These are phyloP conservation scores for Acanthopleura granulata DNA, from an alignment of 2,888 invertebrate species.

Conservation along the genomic window DNA sequence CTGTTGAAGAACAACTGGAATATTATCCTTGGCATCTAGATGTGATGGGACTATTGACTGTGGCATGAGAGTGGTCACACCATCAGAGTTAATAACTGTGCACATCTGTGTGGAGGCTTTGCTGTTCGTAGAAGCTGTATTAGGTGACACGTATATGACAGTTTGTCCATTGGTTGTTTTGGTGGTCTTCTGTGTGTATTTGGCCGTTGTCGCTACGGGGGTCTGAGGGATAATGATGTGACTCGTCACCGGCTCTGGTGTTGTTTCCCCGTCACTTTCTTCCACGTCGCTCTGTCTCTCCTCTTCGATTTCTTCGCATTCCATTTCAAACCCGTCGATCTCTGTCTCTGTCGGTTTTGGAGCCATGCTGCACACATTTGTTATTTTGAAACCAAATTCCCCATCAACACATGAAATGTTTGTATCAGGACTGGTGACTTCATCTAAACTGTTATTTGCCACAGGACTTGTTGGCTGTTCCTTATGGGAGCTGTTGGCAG, in stretches of 20 bases:
- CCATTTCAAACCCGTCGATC: slow-evolving; percentile 12
- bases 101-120: background rate
- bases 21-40: background rate
- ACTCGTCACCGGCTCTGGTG: too few relatives aligned
- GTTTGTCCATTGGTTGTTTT: too few relatives aligned
- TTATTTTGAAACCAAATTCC: background rate
- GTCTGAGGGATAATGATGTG: too few relatives aligned
- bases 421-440: too few relatives aligned
- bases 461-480: too few relatives aligned
- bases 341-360: background rate
- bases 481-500: too few relatives aligned
- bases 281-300: background rate
- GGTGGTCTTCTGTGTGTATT: too few relatives aligned
- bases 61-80: background rate
- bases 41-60: background rate
- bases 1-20: background rate
- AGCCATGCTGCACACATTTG: slow-evolving; percentile 4
- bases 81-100: background rate
- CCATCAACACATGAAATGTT: too few relatives aligned
- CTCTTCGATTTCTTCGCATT: background rate
- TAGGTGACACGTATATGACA: too few relatives aligned
- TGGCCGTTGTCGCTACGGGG: too few relatives aligned
- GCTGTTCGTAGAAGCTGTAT: too few relatives aligned
- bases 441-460: too few relatives aligned
- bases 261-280: background rate